Percentiles rank a stretch among this genome's conserved stretches.
Evolutionary conservation across 2,888 invertebrate species (phyloP).

Genomic region (Papilio elwesi): DNA sequence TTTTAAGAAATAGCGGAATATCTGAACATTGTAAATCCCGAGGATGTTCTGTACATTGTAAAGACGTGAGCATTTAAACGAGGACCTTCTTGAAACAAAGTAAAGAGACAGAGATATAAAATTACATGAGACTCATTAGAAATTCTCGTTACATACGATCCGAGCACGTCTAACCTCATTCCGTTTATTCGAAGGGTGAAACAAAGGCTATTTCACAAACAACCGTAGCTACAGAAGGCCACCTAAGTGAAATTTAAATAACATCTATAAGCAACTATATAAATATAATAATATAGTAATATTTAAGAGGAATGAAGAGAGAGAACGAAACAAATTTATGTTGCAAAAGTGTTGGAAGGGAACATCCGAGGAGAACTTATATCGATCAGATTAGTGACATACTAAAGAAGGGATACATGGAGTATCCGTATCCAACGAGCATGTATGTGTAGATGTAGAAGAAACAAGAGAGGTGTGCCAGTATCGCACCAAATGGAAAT

Average conservation of each 20-base stretch:
- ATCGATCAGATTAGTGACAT: no score
- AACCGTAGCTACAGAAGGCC: slow-evolving; percentile 4
- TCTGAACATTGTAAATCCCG: not conserved
- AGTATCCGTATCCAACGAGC: no score
- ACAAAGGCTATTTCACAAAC: slow-evolving; percentile 26
- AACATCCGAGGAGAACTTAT: no score
- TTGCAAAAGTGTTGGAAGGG: no score
- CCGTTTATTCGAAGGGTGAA: slow-evolving; percentile 27
- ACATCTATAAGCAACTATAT: not conserved
- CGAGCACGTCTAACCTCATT: slow-evolving; percentile 31
- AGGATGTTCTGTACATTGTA: slow-evolving; percentile 1
- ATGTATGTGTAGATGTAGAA: no score
- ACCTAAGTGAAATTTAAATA: slow-evolving; percentile 2
- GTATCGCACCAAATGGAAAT: not conserved
- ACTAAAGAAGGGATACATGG: no score
- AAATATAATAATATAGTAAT: slow-evolving; percentile 3
- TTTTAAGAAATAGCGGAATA: not conserved
- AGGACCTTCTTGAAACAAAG: slow-evolving; percentile 23
- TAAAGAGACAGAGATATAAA: slow-evolving; percentile 28
- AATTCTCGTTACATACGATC: slow-evolving; percentile 31
- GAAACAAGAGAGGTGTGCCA: no score
- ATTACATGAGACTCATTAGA: slow-evolving; percentile 27
- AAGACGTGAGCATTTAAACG: slow-evolving; percentile 20
- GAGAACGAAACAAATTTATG: no score
- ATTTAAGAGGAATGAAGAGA: not conserved